These are phyloP conservation scores for Elysia crispata DNA, from an alignment of 2,888 invertebrate species.

Conservation along the genomic window DNA sequence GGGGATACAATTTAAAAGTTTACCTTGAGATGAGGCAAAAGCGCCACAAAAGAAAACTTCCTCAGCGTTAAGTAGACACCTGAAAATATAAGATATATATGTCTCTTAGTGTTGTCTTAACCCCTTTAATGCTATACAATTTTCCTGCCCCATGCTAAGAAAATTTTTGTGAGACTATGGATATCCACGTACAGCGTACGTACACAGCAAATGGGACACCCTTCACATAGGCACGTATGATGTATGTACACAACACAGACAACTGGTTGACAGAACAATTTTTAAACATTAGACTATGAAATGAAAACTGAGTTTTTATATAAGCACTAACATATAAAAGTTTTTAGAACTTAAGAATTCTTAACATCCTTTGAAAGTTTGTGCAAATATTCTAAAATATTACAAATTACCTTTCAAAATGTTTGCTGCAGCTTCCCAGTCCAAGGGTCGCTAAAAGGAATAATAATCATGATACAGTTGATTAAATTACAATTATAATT, in stretches of 20 bases:
- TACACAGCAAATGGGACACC: background rate
- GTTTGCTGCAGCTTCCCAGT: slow-evolving; percentile 98
- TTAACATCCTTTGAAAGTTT: background rate
- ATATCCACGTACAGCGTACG: no score
- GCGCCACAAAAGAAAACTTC: slow-evolving; percentile 95
- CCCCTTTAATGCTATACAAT: background rate
- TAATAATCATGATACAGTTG: background rate
- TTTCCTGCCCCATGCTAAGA: no score
- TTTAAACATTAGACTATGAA: no score
- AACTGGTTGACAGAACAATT: no score
- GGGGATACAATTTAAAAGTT: slow-evolving; percentile 51
- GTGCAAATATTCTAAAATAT: background rate
- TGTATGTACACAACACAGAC: no score
- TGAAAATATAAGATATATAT: slow-evolving; percentile 54
- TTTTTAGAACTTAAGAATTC: no score
- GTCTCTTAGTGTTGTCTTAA: background rate
- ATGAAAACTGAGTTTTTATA: no score
- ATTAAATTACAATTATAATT: no score
- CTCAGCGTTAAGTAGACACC: slow-evolving; percentile 94
- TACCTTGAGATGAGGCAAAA: slow-evolving; percentile 95
- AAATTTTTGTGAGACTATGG: no score
- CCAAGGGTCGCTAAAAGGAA: slow-evolving; percentile 87
- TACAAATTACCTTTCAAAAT: slow-evolving; percentile 85
- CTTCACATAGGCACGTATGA: no score
- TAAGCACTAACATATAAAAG: no score